These are phyloP conservation scores for Xiphorhynchus erythropygius DNA, from an alignment of 2,797 vertebrate genomes.

Conservation along the genomic window DNA sequence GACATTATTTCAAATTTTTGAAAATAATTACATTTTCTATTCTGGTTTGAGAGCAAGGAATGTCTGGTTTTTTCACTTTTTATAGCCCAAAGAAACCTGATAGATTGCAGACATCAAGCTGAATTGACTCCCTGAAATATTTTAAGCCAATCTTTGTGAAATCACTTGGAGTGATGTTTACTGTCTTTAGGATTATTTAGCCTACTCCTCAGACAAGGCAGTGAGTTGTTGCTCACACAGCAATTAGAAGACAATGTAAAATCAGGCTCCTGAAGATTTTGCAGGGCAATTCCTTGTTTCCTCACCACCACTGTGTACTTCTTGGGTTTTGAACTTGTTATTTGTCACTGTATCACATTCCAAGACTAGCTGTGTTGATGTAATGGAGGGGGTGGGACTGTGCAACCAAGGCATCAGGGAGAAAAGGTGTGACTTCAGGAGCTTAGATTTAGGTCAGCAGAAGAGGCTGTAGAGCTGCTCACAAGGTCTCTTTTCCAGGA, in stretches of 20 bases:
- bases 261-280: not conserved
- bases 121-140: not conserved
- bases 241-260: not conserved
- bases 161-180: not conserved
- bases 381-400: not conserved
- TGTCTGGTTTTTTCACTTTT: not conserved
- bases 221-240: not conserved
- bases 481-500: not conserved
- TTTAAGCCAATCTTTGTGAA: not conserved
- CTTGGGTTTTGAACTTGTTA: not conserved
- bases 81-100: not conserved
- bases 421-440: not conserved
- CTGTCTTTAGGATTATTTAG: not conserved
- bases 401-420: not conserved
- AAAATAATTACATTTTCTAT: not conserved
- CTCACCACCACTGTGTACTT: accelerated
- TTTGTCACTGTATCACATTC: not conserved
- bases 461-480: not conserved
- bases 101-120: not conserved
- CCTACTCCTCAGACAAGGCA: not conserved
- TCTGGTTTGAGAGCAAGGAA: not conserved
- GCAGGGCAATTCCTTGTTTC: not conserved
- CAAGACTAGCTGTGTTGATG: not conserved
- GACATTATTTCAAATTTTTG: not conserved
- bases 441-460: not conserved